Percentiles rank a stretch among this genome's conserved stretches.
These are phyloP conservation scores for Tadarida brasiliensis DNA, from an alignment of 2,797 vertebrate genomes.

Conservation along the genomic window DNA sequence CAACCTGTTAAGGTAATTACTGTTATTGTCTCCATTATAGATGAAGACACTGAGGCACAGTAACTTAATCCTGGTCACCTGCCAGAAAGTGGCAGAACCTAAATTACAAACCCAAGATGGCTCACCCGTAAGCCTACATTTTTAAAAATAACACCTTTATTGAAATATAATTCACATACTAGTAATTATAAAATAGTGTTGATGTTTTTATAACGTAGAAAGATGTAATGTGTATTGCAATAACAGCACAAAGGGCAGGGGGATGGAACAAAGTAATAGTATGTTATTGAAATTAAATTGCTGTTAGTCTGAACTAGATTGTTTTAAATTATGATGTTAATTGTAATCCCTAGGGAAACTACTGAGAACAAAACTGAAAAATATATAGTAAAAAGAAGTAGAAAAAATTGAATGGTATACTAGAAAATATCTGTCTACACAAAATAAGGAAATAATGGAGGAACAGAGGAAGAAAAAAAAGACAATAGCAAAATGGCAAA, in stretches of 20 bases:
- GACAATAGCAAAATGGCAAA: neutral
- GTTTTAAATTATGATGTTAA: conserved; percentile 5
- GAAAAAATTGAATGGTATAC: neutral
- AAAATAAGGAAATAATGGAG: neutral
- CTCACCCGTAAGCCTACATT: neutral
- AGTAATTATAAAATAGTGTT: neutral
- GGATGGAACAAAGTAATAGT: neutral
- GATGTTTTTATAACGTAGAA: neutral
- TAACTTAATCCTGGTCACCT: neutral
- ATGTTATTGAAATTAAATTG: neutral
- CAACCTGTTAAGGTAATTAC: neutral
- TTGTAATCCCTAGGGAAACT: neutral
- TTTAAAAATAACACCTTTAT: neutral
- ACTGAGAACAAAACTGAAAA: conserved; percentile 10
- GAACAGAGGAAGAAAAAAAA: neutral
- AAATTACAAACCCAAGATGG: neutral
- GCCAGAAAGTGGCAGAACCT: neutral
- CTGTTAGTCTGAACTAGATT: neutral
- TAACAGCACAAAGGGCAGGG: neutral
- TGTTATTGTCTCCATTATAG: neutral
- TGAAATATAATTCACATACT: neutral
- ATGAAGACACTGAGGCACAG: neutral
- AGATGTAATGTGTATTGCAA: neutral
- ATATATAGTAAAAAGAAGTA: neutral
- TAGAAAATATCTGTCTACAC: neutral